Base-by-base conservation (phyloP, 2,888 invertebrate genomes). In the Spatulosminthurus flaviceps region DNA sequence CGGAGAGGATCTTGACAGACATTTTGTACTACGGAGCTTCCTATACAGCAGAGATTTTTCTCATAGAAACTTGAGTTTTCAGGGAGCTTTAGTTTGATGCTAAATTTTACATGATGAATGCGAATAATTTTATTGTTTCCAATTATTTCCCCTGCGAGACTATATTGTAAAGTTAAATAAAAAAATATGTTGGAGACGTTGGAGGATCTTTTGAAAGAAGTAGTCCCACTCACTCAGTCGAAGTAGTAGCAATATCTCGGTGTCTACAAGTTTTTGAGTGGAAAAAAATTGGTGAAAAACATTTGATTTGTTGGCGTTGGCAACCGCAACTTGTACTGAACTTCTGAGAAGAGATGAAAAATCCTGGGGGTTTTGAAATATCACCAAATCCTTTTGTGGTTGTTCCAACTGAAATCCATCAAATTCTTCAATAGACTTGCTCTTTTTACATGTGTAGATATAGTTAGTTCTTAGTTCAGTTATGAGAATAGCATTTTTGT, bases 51-150 rank as follows among this genome's bases (percentile, higher is more conserved):
- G 13, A 9, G 41, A 41, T 41, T 41, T 41, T 41, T 41, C 13
- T 41, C 13, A 41, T 41, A n/a, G 34, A 34, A 9, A 7, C 34
- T 34, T 34, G 34, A 34, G 16, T n/a, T 41, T 7, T 13, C 13
- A 41, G 13, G 9, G 9, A 41, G 41, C 13, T 9, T 41, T 41
- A 13, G 13, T 13, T 41, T 41, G 41, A 41, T 9, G 51, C 9
- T 51, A 51, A 51, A 51, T 16, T 51, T 51, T 51, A 19, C n/a
- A 19, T 51, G 51, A 51, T 51, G 51, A 16, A 51, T 51, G 51
- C 51, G n/a, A 51, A 51, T 51, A 51, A n/a, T 51, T 51, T 51
- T 51, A 51, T 51, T 51, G 51, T 51, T 51, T 51, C n/a, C 51
- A 51, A 51, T 51, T 51, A 51, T 51, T 51, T 51, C 16, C n/a